These are phyloP conservation scores for Serilophus lunatus DNA, from an alignment of 2,113 vertebrate genomes.

Conservation along the genomic window DNA sequence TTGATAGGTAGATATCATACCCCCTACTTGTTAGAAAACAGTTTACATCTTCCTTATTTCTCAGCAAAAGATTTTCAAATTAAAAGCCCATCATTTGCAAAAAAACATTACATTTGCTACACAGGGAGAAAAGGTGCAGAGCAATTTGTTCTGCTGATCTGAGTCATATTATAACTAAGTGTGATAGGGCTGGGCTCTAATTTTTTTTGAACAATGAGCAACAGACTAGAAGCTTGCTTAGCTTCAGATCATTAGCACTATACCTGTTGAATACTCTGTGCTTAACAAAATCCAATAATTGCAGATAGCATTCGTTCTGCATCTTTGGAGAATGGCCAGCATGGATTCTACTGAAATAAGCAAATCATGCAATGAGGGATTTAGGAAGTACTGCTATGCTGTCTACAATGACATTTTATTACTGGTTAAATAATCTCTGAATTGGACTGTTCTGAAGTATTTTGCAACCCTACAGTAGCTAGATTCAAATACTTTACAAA, in stretches of 20 bases:
- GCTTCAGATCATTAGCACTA: constrained; percentile 31
- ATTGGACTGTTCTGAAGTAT: constrained; percentile 40
- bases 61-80: neutral
- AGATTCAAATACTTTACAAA: constrained; percentile 29
- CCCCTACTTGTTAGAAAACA: neutral
- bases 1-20: neutral
- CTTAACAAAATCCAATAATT: constrained; percentile 41
- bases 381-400: constrained; percentile 59
- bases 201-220: neutral
- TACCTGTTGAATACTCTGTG: constrained; percentile 20
- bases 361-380: constrained; percentile 12
- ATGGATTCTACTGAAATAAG: constrained; percentile 70
- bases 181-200: neutral
- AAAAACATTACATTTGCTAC: neutral
- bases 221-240: neutral
- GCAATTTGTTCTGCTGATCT: neutral
- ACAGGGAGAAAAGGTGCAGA: neutral
- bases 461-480: constrained; percentile 31
- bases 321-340: constrained; percentile 65
- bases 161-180: neutral
- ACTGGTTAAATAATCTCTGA: constrained; percentile 63
- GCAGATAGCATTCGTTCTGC: constrained; percentile 49
- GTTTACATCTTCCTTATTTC: neutral
- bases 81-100: neutral
- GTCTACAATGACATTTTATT: constrained; percentile 46